Percentiles rank a stretch among this genome's conserved stretches.
These are phyloP conservation scores for Salvelinus sp. DNA, from an alignment of 2,113 vertebrate species.

Conservation along the genomic window DNA sequence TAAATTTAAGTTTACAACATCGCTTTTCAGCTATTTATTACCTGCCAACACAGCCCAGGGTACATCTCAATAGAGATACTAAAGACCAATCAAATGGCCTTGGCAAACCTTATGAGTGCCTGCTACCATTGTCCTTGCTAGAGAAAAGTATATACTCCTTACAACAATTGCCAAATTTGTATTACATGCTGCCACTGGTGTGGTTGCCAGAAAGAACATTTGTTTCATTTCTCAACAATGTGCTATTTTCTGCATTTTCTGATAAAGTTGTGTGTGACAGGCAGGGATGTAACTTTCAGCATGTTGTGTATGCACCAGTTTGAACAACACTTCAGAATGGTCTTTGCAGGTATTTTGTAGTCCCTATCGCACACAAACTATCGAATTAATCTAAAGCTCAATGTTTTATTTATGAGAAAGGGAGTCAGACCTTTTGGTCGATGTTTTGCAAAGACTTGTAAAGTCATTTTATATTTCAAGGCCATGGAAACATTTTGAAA, in stretches of 20 bases:
- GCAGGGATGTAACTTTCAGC: neutral
- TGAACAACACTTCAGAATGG: too few relatives aligned
- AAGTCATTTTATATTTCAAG: conserved; percentile 36
- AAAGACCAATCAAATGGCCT: neutral
- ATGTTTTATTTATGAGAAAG: conserved; percentile 65
- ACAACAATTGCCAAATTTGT: neutral
- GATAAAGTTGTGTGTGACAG: neutral
- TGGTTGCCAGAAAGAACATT: neutral
- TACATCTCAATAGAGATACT: too few relatives aligned
- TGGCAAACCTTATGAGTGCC: neutral
- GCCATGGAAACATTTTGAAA: conserved; percentile 52
- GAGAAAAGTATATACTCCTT: neutral
- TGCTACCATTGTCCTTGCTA: neutral
- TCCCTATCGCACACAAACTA: conserved; percentile 25
- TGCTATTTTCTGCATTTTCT: neutral
- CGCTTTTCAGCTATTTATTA: too few relatives aligned
- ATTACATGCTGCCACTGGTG: neutral
- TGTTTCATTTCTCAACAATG: neutral
- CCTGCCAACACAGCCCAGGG: too few relatives aligned
- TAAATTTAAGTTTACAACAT: too few relatives aligned
- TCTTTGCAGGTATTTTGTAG: neutral
- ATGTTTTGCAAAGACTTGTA: conserved; percentile 12
- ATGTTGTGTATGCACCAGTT: neutral
- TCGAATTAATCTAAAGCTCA: conserved; percentile 23
- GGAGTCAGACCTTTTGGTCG: conserved; percentile 35